These are phyloP conservation scores for Steatocranus sp. DNA, from an alignment of 2,797 vertebrate species.

Conservation along the genomic window DNA sequence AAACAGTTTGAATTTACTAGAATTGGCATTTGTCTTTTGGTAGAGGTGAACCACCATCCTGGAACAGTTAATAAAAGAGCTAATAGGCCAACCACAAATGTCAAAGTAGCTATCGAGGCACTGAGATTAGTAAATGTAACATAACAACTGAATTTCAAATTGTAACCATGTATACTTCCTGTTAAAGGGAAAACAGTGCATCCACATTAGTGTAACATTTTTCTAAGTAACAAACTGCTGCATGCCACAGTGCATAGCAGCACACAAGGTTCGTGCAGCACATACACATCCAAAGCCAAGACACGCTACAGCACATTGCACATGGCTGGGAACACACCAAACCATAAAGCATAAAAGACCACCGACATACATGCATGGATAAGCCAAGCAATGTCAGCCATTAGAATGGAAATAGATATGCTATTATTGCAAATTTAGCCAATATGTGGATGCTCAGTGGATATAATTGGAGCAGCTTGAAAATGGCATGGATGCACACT, in stretches of 20 bases:
- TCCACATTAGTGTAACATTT: neutral
- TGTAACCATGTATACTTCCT: neutral
- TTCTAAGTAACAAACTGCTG: neutral
- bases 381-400: conserved; percentile 72
- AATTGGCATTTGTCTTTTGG: neutral
- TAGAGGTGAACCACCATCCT: neutral
- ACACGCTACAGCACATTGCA: conserved; percentile 31
- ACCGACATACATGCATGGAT: conserved; percentile 68
- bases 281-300: conserved; percentile 27
- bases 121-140: neutral
- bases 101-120: neutral
- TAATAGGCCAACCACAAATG: neutral
- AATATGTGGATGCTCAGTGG: conserved; percentile 61
- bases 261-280: neutral
- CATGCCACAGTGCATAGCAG: neutral
- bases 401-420: conserved; percentile 75
- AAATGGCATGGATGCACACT: conserved; percentile 70
- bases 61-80: neutral
- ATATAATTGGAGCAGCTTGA: conserved; percentile 75
- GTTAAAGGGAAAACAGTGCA: neutral
- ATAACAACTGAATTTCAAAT: neutral
- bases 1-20: neutral
- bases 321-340: conserved; percentile 54
- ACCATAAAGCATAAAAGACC: conserved; percentile 51
- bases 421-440: conserved; percentile 69